phyloP scores from a whole-genome alignment of 2,888 invertebrate species.

The Dasysyrphus tricinctus region DNA sequence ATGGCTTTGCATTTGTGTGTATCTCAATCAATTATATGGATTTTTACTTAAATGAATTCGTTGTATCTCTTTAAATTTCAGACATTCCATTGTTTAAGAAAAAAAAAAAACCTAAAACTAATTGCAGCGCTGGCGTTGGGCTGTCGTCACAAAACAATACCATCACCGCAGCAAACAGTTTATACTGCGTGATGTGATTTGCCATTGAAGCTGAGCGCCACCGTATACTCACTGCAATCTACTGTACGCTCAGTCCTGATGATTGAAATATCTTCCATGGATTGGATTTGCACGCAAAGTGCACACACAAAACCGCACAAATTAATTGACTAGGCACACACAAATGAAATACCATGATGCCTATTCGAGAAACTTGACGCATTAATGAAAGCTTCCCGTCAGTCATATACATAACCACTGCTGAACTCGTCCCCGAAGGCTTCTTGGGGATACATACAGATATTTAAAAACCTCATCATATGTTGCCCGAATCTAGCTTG shows the following conservation, averaged over 20 bases:
- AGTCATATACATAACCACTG: conserved; percentile 7
- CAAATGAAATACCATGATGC: conserved; percentile 69
- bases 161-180: neutral
- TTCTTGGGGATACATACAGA: neutral
- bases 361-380: conserved; percentile 71
- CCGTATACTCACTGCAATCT: neutral
- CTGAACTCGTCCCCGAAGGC: conserved; percentile 14
- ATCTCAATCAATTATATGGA: conserved; percentile 58
- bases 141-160: conserved; percentile 32
- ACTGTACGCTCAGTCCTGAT: conserved; percentile 47
- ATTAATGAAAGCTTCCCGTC: conserved; percentile 67
- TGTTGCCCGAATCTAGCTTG: conserved; percentile 1
- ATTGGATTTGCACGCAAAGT: conserved; percentile 63
- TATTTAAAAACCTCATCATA: conserved; percentile 52
- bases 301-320: conserved; percentile 50
- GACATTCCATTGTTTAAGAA: conserved; percentile 33
- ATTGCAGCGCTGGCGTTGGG: conserved; percentile 42
- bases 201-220: conserved; percentile 44
- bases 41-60: conserved; percentile 58
- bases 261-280: conserved; percentile 70
- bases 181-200: conserved; percentile 41
- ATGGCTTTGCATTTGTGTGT: conserved; percentile 13
- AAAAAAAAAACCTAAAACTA: conserved; percentile 28
- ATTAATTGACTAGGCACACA: conserved; percentile 68
- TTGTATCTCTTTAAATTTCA: conserved; percentile 56